A percentile compares a stretch with the other conserved stretches of the same genome.
phyloP scores from a whole-genome alignment of 2,113 vertebrate species.

The Clarias batrachus region DNA sequence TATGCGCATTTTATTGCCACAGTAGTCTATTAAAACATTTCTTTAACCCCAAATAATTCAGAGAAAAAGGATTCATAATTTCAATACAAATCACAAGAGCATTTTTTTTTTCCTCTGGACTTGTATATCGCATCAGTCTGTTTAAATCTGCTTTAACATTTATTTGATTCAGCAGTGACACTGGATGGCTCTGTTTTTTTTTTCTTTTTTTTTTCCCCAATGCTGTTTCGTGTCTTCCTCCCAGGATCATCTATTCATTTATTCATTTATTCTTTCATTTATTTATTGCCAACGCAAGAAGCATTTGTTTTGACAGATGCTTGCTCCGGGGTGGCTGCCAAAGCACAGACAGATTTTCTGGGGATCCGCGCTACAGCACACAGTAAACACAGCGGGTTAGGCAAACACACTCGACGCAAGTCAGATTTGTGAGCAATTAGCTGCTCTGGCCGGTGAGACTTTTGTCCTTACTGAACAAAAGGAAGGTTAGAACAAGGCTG shows the following conservation, averaged over 20 bases:
- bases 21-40: background rate
- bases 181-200: slow-evolving; percentile 17
- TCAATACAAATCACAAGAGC: background rate
- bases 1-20: background rate
- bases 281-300: slow-evolving; percentile 58
- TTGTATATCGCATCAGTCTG: background rate
- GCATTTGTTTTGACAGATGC: slow-evolving; percentile 64
- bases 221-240: slow-evolving; percentile 24
- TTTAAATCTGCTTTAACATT: slow-evolving; percentile 26
- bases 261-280: slow-evolving; percentile 57
- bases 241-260: slow-evolving; percentile 50
- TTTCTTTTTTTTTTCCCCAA: background rate
- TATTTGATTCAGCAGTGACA: slow-evolving; percentile 21
- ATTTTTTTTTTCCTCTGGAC: too few relatives aligned
- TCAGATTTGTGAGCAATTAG: slow-evolving; percentile 52
- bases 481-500: background rate
- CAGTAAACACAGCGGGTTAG: slow-evolving; percentile 52
- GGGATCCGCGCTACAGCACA: slow-evolving; percentile 39
- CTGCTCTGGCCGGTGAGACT: slow-evolving; percentile 19
- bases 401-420: slow-evolving; percentile 47
- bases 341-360: slow-evolving; percentile 55
- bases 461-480: slow-evolving; percentile 18
- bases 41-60: background rate
- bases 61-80: background rate
- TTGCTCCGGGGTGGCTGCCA: slow-evolving; percentile 56